Percentiles rank a stretch among this genome's conserved stretches.
These are phyloP conservation scores for Globodera rostochiensis DNA, from an alignment of 1,140 invertebrate genomes.

Conservation along the genomic window DNA sequence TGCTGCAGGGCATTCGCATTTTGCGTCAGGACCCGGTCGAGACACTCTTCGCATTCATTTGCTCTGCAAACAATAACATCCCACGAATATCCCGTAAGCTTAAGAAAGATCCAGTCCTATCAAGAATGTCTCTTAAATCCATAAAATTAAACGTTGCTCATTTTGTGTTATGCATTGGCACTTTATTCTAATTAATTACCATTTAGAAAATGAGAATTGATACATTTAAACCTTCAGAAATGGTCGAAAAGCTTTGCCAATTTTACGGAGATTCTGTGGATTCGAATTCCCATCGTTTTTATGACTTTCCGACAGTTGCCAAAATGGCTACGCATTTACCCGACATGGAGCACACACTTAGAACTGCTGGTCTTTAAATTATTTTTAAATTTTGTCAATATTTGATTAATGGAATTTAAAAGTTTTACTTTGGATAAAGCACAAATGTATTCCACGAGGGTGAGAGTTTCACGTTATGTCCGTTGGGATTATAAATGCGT, in stretches of 20 bases:
- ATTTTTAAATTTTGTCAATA: neutral
- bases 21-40: slow-evolving; percentile 88
- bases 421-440: too few species aligned
- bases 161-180: neutral
- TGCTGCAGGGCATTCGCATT: slow-evolving; percentile 78
- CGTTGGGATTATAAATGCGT: too few species aligned
- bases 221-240: slow-evolving; percentile 67
- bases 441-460: too few species aligned
- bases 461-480: too few species aligned
- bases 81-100: slow-evolving; percentile 61
- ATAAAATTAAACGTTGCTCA: neutral
- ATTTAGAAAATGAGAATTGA: neutral
- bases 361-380: slow-evolving; percentile 7
- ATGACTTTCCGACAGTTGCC: slow-evolving; percentile 80
- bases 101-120: too few species aligned
- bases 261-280: slow-evolving; percentile 76
- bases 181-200: neutral
- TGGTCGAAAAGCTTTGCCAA: slow-evolving; percentile 86
- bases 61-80: slow-evolving; percentile 95
- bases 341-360: slow-evolving; percentile 75
- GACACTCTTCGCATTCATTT: slow-evolving; percentile 92
- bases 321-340: slow-evolving; percentile 68
- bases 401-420: too few species aligned
- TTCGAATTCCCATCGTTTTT: slow-evolving; percentile 69
- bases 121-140: too few species aligned